Base-by-base conservation (phyloP, 2,888 invertebrate species). In the Nymphalis polychloros region DNA sequence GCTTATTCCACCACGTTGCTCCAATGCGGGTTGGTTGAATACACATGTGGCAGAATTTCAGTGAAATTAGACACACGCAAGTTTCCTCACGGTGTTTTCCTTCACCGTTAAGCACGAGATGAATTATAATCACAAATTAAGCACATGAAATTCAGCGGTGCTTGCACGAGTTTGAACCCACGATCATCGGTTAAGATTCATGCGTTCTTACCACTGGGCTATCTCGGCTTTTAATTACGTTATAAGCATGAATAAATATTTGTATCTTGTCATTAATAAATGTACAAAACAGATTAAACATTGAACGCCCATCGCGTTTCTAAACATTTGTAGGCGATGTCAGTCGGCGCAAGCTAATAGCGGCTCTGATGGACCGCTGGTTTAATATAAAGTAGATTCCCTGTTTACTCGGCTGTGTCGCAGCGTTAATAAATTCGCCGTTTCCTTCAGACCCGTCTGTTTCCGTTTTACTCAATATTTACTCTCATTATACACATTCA, bases 331-430 rank as follows among this genome's bases (percentile, higher is more conserved):
- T 75, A 72, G 61, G 64, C 70, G 65, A 64, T 69, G 63, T 68
- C 75, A 72, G 73, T 72, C 77, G 76, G 60, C 72, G 77, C 76
- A 75, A 80, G 80, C 82, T 85, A 84, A 87, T 83, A 83, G 83
- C 81, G 76, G 77, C 76, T 81, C 83, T 83, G 85, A 84, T 85
- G 84, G 84, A 81, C 83, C 81, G 63, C 72, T 82, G 80, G 84
- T 86, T 89, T 89, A 87, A 89, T 89, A 88, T 87, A 87, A 88
- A 88, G 84, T 83, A 87, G 88, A 83, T 83, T 82, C 81, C 75
- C 76, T 88, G 84, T 88, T 88, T 89, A 85, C 86, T 77, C 82
- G 84, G 67, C 85, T 84, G 82, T 86, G 85, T 87, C 85, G 80
- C 84, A 79, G 81, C 80, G 83, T 85, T 87, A 84, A 88, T 89